Conservation (phyloP, 2,113 vertebrate species). For the Origma solitaria region DNA sequence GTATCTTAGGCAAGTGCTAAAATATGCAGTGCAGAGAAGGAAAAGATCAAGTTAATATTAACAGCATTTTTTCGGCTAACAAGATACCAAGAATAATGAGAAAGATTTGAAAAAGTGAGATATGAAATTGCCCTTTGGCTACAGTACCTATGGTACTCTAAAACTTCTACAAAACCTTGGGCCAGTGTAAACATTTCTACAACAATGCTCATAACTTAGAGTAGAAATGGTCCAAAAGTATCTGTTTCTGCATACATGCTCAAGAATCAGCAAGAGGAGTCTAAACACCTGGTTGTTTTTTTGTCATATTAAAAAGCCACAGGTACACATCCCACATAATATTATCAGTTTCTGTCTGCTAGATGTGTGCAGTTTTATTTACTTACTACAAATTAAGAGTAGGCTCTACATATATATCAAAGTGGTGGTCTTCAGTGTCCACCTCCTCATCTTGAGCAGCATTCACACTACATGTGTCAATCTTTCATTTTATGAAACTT, state of each 20-base stretch:
- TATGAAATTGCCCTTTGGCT: background rate
- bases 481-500: background rate
- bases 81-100: background rate
- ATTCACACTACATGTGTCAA: background rate
- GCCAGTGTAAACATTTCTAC: background rate
- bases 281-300: background rate
- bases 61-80: background rate
- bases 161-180: background rate
- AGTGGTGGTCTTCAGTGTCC: background rate
- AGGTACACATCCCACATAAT: background rate
- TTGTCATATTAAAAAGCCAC: background rate
- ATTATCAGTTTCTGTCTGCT: background rate
- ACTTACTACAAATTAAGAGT: background rate
- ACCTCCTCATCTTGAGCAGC: fast-evolving
- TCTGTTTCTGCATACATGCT: background rate
- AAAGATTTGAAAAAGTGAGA: background rate
- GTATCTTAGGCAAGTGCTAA: background rate
- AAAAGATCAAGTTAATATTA: background rate
- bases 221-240: background rate
- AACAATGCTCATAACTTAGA: background rate
- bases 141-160: background rate
- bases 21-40: background rate
- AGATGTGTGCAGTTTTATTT: background rate
- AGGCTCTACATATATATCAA: background rate
- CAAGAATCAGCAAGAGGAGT: background rate